These are phyloP conservation scores for Corythoichthys haematopterus DNA, from an alignment of 2,113 vertebrate species.

Conservation along the genomic window DNA sequence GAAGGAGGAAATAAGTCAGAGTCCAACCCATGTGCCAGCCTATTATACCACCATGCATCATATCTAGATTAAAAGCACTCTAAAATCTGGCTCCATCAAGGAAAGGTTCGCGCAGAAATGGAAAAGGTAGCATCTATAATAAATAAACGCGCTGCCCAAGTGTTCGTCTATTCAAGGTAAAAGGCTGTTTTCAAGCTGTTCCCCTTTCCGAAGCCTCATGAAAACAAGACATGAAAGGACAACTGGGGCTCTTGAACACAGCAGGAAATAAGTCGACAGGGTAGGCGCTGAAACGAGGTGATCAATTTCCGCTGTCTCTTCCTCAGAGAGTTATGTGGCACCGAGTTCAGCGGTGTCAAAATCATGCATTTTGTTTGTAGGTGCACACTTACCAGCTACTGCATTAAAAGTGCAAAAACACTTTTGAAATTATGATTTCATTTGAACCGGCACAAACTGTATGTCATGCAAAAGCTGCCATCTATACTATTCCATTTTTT, in stretches of 20 bases:
- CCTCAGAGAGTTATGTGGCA: slow-evolving; percentile 20
- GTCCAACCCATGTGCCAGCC: slow-evolving; percentile 7
- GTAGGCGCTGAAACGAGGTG: slow-evolving; percentile 30
- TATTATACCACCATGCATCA: slow-evolving; percentile 25
- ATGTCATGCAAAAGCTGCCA: too few relatives aligned
- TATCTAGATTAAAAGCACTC: slow-evolving; percentile 32
- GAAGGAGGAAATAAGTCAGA: background rate
- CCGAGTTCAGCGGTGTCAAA: slow-evolving; percentile 9
- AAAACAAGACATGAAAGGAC: slow-evolving; percentile 45
- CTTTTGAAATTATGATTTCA: too few relatives aligned
- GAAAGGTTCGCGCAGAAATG: slow-evolving; percentile 11
- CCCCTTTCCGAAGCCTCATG: slow-evolving; percentile 17
- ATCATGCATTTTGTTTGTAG: background rate
- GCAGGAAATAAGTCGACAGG: slow-evolving; percentile 42
- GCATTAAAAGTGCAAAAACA: background rate
- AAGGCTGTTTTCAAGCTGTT: slow-evolving; percentile 27
- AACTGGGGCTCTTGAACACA: slow-evolving; percentile 30
- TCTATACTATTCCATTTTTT: too few relatives aligned
- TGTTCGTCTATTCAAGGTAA: slow-evolving; percentile 38
- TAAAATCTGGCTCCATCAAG: slow-evolving; percentile 11
- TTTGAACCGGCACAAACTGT: too few relatives aligned
- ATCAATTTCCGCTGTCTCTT: slow-evolving; percentile 36
- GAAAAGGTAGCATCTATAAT: slow-evolving; percentile 30
- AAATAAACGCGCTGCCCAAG: slow-evolving; percentile 35
- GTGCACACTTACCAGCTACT: background rate